phyloP scores from a whole-genome alignment of 2,888 invertebrate species.

The Lithophane semibrunnea region DNA sequence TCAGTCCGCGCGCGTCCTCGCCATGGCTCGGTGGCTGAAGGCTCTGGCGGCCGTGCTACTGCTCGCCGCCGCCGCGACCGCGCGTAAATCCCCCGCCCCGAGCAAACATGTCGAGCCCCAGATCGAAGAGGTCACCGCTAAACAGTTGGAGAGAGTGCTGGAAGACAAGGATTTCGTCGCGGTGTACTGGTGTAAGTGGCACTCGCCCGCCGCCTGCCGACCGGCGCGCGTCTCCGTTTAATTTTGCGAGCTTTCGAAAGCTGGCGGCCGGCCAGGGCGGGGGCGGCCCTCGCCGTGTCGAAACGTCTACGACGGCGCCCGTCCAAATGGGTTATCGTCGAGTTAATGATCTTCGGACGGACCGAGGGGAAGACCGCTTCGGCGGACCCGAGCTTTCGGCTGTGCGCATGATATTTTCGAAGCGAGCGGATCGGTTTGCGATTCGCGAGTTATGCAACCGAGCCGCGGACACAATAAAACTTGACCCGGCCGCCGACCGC shows the following conservation, averaged over 20 bases:
- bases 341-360: conserved; percentile 86
- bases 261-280: conserved; percentile 80
- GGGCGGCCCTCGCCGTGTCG: conserved; percentile 79
- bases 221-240: conserved; percentile 77
- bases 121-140: conserved; percentile 98
- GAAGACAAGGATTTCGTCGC: conserved; percentile 98
- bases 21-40: conserved; percentile 90
- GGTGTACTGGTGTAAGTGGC: conserved; percentile 98
- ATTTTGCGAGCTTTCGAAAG: conserved; percentile 75
- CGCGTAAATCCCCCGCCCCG: conserved; percentile 83
- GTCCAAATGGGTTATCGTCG: conserved; percentile 86
- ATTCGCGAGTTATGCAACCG: conserved; percentile 85
- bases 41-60: conserved; percentile 89
- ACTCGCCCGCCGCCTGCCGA: conserved; percentile 71
- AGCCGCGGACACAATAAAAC: conserved; percentile 88
- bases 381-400: conserved; percentile 65
- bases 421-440: conserved; percentile 78
- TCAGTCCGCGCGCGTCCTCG: conserved; percentile 89
- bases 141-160: conserved; percentile 97
- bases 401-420: conserved; percentile 83
- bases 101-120: conserved; percentile 91
- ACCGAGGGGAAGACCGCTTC: conserved; percentile 75
- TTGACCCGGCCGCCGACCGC: conserved; percentile 84
- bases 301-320: conserved; percentile 84
- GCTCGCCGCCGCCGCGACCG: conserved; percentile 88